These are phyloP conservation scores for Drosophila hamatofila DNA, from an alignment of 2,888 invertebrate species.

Conservation along the genomic window DNA sequence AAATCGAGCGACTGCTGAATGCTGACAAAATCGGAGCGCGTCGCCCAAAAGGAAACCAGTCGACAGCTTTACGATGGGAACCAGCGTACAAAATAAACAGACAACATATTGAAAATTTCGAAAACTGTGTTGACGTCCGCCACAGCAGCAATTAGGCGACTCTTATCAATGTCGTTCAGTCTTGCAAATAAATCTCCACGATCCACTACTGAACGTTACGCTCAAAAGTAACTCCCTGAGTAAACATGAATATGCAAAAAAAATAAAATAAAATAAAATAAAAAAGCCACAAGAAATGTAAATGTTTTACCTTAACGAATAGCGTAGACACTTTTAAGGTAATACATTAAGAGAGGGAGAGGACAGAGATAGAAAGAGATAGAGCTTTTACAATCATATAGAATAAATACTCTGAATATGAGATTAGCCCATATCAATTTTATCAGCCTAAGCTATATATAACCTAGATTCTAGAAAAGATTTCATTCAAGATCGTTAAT, in stretches of 20 bases:
- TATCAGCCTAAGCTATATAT: too few relatives aligned
- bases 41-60: slow-evolving; percentile 80
- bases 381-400: too few relatives aligned
- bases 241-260: slow-evolving; percentile 44
- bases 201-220: slow-evolving; percentile 51
- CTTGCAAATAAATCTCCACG: slow-evolving; percentile 63
- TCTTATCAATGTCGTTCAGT: slow-evolving; percentile 66
- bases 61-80: slow-evolving; percentile 76
- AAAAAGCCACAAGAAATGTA: not conserved
- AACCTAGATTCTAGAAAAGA: too few relatives aligned
- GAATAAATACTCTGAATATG: too few relatives aligned
- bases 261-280: not conserved
- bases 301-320: slow-evolving; percentile 20
- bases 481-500: too few relatives aligned
- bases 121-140: slow-evolving; percentile 71
- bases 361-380: too few relatives aligned
- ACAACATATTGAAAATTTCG: slow-evolving; percentile 59
- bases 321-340: slow-evolving; percentile 13
- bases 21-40: slow-evolving; percentile 71
- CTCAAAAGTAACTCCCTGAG: slow-evolving; percentile 23
- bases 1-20: slow-evolving; percentile 58
- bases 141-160: slow-evolving; percentile 71
- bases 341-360: not conserved
- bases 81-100: slow-evolving; percentile 34
- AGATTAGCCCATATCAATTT: too few relatives aligned